Base-by-base conservation (phyloP, 2,888 invertebrate genomes). In the Macrophya alboannulata region DNA sequence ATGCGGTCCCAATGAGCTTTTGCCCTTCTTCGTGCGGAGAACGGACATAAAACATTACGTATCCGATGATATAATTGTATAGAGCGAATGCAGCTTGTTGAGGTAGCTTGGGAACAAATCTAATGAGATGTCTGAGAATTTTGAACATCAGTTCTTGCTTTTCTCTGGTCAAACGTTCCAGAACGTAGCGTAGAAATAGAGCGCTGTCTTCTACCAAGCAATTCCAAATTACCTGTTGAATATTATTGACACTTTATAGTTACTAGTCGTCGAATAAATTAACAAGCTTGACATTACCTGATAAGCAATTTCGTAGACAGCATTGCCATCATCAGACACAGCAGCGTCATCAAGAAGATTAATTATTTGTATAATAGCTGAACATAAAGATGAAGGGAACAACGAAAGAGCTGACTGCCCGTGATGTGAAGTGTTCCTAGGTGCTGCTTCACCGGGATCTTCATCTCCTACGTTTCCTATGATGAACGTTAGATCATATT, bases 21-120 rank as follows among this genome's bases (percentile, higher is more conserved):
- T 99, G 99, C 0, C 99, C 98, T 76, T 98, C 98, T 91, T 99
- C 99, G 91, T 99, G 98, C 0, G 99, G 99, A 15, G 98, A 97
- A 84, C 99, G 95, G 2, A 99, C 99, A 91, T 99, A 99, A 94
- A 99, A 99, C 99, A 99, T 99, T 4, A 99, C 98, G 92, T 99
- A 99, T 1, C 99, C 99, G 89, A 99, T 99, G 90, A 99, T 97
- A 91, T 99, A 99, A 95, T 99, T 99, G 94, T 99, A 99, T 0
- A 99, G 94, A 0, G 99, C 98, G 94, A 99, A 99, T 0, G 99
- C 99, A 0, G 99, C 99, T 94, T 99, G 99, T 89, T 98, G 98
- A 0, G 99, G 99, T 86, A 99, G 94, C 74, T 98, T 96, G 0
- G 98, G 98, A 77, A 99, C 97, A 92, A 99, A 98, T 85, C 99